Evolutionary conservation across 2,888 invertebrate genomes (phyloP), one percentile per base, ranked within the genome.

Genomic region (Aphidius colemani): DNA sequence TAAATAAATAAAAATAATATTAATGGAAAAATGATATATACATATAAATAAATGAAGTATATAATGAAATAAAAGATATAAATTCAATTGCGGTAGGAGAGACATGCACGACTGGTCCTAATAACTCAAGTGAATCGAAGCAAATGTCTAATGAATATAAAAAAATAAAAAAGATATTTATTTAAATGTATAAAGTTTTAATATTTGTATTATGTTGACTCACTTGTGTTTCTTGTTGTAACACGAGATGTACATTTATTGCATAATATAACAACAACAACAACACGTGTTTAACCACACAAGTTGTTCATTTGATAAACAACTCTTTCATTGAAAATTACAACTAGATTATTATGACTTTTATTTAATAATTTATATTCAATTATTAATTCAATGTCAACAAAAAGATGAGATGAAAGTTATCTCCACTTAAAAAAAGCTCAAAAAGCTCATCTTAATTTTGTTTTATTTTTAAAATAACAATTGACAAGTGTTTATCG

Each of bases 241-340:
- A 78, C 69, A 66, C 69, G 77, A 78, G 77, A 76, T 74, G 71
- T 70, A 71, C 71, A 73, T 63, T 65, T 66, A 68, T 78, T 78
- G 72, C 74, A 74, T 72, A 78, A 74, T 67, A 30, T 4, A 30
- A 30, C 30, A 30, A 30, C 30, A 30, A 30, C 30, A 30, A 30
- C 30, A 30, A 30, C 30, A 30, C 30, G 30, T 30, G 30, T 30
- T 5, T 30, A 3, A 30, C 30, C 30, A 30, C 30, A 30, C 30
- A 30, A 30, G 30, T 30, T 30, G 30, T 30, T 30, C 5, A 30
- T 30, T 30, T 30, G 30, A 30, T 30, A 30, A 5, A 30, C 5
- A 30, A 30, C 5, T 30, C 5, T 30, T 30, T 30, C 30, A 30
- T 30, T 30, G 30, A 30, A 30, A 30, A 30, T 30, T 30, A 30